Conservation (phyloP, 2,888 invertebrate genomes). For the Iselma pallidipennis region DNA sequence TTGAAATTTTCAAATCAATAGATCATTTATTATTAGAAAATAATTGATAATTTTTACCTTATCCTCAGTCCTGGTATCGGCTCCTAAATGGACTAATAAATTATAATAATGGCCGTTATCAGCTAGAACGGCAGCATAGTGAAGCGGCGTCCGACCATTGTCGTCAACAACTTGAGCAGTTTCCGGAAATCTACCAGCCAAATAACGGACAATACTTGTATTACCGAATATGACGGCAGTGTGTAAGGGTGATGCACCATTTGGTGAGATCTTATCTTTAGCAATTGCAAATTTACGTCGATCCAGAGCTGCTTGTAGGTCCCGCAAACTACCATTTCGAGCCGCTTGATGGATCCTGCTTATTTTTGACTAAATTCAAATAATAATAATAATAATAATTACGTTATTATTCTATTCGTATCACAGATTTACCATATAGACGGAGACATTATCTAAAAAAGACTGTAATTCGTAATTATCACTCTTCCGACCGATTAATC, state of each 20-base stretch:
- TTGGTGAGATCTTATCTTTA: conserved; percentile 79
- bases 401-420: not conserved
- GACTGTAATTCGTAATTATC: conserved; percentile 80
- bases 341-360: conserved; percentile 86
- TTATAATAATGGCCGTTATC: conserved; percentile 90
- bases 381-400: conserved; percentile 3
- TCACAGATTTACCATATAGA: conserved; percentile 79
- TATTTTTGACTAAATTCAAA: conserved; percentile 76
- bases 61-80: conserved; percentile 80
- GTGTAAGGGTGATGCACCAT: conserved; percentile 85
- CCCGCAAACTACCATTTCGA: conserved; percentile 79
- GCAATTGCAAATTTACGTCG: conserved; percentile 90
- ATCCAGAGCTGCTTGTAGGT: conserved; percentile 83
- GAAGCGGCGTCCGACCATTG: conserved; percentile 83
- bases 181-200: conserved; percentile 82
- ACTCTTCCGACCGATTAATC: conserved; percentile 71
- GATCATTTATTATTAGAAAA: not conserved
- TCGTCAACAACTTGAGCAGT: conserved; percentile 75
- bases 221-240: conserved; percentile 84
- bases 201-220: conserved; percentile 74
- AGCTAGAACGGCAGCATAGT: conserved; percentile 82
- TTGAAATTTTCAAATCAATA: not conserved
- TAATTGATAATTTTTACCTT: conserved; percentile 74
- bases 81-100: conserved; percentile 81
- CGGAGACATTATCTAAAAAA: conserved; percentile 84